Conservation (phyloP, 2,797 vertebrate genomes). For the Merluccius polli region DNA sequence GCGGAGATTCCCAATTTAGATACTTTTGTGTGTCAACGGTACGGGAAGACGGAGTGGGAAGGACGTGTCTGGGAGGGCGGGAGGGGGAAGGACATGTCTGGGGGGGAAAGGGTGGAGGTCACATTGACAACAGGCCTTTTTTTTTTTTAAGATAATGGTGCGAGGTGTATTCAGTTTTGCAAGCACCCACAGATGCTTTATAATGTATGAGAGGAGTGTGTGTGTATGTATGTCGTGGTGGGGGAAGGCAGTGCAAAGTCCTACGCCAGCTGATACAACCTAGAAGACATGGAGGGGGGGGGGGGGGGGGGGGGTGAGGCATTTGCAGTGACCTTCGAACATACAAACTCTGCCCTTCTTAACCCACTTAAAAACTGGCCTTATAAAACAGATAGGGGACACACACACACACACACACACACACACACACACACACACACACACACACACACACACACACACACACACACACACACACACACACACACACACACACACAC, state of each 20-base stretch:
- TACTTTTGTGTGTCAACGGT: background rate
- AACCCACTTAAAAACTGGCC: background rate
- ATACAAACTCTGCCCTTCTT: background rate
- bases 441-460: too few species aligned
- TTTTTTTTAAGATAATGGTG: background rate
- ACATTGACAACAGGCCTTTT: background rate
- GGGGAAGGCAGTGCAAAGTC: conserved; percentile 1
- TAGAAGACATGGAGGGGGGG: background rate
- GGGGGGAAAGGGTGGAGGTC: background rate
- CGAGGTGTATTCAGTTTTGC: background rate
- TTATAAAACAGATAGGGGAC: background rate
- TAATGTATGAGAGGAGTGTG: conserved; percentile 1
- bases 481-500: too few species aligned
- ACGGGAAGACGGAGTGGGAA: background rate
- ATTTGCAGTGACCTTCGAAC: background rate
- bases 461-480: too few species aligned
- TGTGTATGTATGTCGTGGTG: background rate
- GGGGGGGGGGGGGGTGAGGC: background rate
- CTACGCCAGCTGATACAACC: background rate
- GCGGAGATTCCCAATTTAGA: background rate
- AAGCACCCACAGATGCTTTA: background rate
- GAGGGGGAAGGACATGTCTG: too few species aligned
- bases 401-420: too few species aligned
- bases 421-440: too few species aligned
- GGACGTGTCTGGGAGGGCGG: background rate